phyloP scores from a whole-genome alignment of 2,888 invertebrate species.

The Caradrina kadenii region DNA sequence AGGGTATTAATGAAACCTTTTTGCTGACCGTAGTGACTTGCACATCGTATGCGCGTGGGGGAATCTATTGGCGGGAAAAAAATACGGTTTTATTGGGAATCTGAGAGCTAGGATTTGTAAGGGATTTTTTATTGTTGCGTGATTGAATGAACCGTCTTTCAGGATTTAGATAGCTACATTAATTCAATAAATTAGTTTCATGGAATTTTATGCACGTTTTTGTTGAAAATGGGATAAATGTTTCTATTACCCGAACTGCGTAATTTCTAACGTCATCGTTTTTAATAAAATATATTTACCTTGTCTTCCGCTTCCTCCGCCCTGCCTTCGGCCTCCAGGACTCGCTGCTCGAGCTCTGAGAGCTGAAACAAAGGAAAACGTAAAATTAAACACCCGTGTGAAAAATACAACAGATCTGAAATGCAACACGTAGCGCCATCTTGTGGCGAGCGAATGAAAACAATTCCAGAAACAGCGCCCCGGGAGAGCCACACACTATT shows the following conservation, averaged over 20 bases:
- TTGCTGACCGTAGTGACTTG: slow-evolving; percentile 81
- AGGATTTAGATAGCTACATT: slow-evolving; percentile 8
- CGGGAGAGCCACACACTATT: slow-evolving; percentile 41
- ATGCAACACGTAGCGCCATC: slow-evolving; percentile 77
- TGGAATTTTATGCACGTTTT: background rate
- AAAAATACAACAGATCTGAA: slow-evolving; percentile 28
- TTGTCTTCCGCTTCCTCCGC: slow-evolving; percentile 98
- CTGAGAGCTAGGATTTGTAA: slow-evolving; percentile 50
- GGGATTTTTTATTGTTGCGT: slow-evolving; percentile 54
- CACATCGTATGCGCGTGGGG: slow-evolving; percentile 62
- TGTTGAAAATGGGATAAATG: background rate
- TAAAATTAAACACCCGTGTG: slow-evolving; percentile 29
- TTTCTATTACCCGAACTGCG: too few relatives aligned
- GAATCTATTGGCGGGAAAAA: slow-evolving; percentile 57
- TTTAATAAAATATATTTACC: slow-evolving; percentile 89
- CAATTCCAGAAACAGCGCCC: slow-evolving; percentile 27
- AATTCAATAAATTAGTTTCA: background rate
- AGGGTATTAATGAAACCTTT: slow-evolving; percentile 76
- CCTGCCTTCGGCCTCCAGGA: slow-evolving; percentile 97
- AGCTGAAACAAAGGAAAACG: slow-evolving; percentile 92
- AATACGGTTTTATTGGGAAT: slow-evolving; percentile 56
- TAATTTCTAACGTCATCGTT: background rate
- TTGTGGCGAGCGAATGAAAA: slow-evolving; percentile 51
- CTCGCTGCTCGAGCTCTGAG: slow-evolving; percentile 97
- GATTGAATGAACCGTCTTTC: slow-evolving; percentile 41